Evolutionary conservation across 2,888 invertebrate genomes (phyloP).

Genomic region (Callyntrura guangdongensis): DNA sequence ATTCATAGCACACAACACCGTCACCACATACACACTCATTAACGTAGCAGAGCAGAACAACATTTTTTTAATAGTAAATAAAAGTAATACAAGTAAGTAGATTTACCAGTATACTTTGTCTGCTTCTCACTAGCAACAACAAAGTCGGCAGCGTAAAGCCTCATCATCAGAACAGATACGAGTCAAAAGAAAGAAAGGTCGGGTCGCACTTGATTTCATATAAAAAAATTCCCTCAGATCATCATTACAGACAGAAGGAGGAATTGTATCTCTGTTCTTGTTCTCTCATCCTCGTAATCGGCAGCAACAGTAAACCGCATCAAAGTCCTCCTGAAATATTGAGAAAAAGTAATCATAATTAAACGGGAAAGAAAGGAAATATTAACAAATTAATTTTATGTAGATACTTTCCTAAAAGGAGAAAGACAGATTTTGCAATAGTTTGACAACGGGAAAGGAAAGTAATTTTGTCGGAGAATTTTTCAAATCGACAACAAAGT

Average conservation of each 20-base stretch:
- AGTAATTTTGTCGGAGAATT: background rate
- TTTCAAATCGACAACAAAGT: background rate
- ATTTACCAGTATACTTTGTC: slow-evolving; percentile 19
- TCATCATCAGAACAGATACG: background rate
- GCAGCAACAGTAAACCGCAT: background rate
- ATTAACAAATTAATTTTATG: slow-evolving; percentile 1
- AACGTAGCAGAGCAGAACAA: background rate
- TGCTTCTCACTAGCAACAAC: slow-evolving; percentile 9
- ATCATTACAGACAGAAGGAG: background rate
- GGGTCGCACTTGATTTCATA: slow-evolving; percentile 60
- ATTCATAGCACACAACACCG: slow-evolving; percentile 10
- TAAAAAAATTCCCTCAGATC: slow-evolving; percentile 6
- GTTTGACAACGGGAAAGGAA: background rate
- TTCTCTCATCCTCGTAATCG: background rate
- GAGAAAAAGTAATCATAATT: background rate
- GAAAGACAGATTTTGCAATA: no score
- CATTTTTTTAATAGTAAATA: background rate
- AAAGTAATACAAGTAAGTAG: slow-evolving; percentile 32
- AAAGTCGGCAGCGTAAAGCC: background rate
- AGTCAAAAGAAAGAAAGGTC: slow-evolving; percentile 39
- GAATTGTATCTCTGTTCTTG: slow-evolving; percentile 2
- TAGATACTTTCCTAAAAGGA: background rate
- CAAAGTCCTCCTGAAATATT: background rate
- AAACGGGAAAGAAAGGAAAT: background rate
- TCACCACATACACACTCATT: background rate